These are phyloP conservation scores for Astreopora myriophthalma DNA, from an alignment of 64 coral and sea anemone genomes.

Conservation along the genomic window DNA sequence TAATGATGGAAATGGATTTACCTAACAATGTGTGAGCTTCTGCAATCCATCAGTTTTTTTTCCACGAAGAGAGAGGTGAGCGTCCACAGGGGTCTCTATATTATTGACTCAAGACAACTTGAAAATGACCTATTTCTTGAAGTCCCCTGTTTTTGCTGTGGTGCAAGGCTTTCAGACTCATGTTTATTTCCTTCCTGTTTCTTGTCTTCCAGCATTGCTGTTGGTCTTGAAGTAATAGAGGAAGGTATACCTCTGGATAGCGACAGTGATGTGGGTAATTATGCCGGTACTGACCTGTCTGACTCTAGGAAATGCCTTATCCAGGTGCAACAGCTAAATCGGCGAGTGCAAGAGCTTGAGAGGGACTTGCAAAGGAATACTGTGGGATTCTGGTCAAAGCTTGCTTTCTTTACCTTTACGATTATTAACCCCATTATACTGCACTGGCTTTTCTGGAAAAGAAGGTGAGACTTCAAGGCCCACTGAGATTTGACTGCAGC, in stretches of 20 bases:
- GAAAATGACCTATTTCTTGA: too few species aligned
- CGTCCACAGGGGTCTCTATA: too few species aligned
- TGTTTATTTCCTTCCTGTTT: neutral
- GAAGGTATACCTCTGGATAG: constrained; percentile 48
- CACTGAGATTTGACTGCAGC: neutral
- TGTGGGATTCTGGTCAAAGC: constrained; percentile 86
- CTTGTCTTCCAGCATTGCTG: constrained; percentile 54
- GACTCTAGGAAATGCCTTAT: constrained; percentile 75
- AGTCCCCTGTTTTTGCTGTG: too few species aligned
- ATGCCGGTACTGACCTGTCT: constrained; percentile 39
- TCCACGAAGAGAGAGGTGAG: too few species aligned
- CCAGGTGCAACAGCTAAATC: constrained; percentile 56
- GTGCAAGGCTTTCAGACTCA: too few species aligned
- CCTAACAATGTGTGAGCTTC: too few species aligned
- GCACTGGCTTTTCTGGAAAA: constrained; percentile 85
- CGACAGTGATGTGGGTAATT: constrained; percentile 70
- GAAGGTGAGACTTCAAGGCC: constrained; percentile 33
- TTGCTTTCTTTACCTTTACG: constrained; percentile 80
- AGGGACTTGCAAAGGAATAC: constrained; percentile 62
- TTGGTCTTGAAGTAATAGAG: constrained; percentile 75
- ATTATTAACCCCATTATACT: constrained; percentile 83
- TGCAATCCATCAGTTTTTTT: too few species aligned
- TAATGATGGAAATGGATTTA: too few species aligned
- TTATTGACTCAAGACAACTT: too few species aligned
- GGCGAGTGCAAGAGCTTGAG: constrained; percentile 57